Evolutionary conservation across 2,113 vertebrate genomes (phyloP), one percentile per base, ranked within the genome.

Genomic region (Oplegnathus fasciatus): DNA sequence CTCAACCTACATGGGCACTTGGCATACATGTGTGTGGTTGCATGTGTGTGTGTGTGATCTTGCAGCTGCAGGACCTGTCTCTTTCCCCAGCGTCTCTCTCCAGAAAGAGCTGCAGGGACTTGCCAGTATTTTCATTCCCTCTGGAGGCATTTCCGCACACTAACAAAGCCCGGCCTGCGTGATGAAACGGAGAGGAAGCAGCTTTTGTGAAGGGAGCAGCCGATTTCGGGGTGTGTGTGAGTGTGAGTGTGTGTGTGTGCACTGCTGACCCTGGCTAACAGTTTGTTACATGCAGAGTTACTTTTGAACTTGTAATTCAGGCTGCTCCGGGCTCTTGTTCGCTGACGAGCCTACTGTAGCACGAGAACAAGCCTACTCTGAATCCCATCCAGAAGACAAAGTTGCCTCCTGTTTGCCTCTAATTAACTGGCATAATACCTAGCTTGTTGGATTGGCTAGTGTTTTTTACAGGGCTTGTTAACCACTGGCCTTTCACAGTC

Each of bases 51-150:
- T 32, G 46, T 74, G 50, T 67, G 89, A 84, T 86, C 84, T 66
- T 84, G 88, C 93, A 94, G 93, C 94, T 95, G 94, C 91, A 93
- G 84, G 86, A 88, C 80, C 75, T 75, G 64, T 77, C 88, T 88
- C 78, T 58, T 37, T 83, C 34, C 72, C 67, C 34, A 24, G 13
- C 32, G 42, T 82, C 76, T 85, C 82, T 82, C 85, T 87, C 78
- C 86, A 89, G 87, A 90, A 90, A 78, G 93, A 94, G 93, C 93
- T 96, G 94, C 91, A 94, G 93, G 93, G 93, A 95, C 95, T 94
- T 94, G 95, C 94, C 94, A 94, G 91, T 95, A 95, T 95, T 95
- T 95, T 96, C 94, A 94, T 95, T 96, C 94, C 92, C 93, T 95
- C 94, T 93, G 83, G 90, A 95, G 95, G 95, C 95, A 96, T 96